Conservation (phyloP, 1,140 invertebrate species). For the Gonioctena quinquepunctata region DNA sequence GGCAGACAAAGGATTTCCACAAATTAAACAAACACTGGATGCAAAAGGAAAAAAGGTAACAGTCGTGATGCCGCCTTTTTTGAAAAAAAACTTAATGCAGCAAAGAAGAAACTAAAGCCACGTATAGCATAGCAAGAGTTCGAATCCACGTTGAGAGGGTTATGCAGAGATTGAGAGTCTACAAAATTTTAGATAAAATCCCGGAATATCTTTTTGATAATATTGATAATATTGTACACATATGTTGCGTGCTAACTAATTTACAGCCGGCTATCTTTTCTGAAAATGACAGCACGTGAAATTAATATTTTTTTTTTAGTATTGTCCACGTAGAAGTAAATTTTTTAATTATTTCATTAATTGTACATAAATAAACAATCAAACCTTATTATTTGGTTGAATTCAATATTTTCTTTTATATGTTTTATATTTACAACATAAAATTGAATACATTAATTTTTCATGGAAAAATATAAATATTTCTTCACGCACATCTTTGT, state of each 20-base stretch:
- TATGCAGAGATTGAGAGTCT: slow-evolving; percentile 38
- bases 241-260: slow-evolving; percentile 45
- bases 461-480: not conserved
- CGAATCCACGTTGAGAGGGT: slow-evolving; percentile 50
- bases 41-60: slow-evolving; percentile 25
- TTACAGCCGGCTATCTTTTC: slow-evolving; percentile 30
- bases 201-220: slow-evolving; percentile 13
- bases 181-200: slow-evolving; percentile 31
- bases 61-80: slow-evolving; percentile 48
- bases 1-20: slow-evolving; percentile 33
- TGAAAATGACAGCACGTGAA: slow-evolving; percentile 8
- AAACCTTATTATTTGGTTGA: not conserved
- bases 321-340: not conserved
- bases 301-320: too few species aligned
- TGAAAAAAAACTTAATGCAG: slow-evolving; percentile 34
- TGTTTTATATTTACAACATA: not conserved
- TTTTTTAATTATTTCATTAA: not conserved
- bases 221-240: slow-evolving; percentile 42
- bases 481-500: not conserved
- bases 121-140: slow-evolving; percentile 46
- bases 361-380: not conserved
- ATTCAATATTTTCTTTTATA: not conserved
- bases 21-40: slow-evolving; percentile 8
- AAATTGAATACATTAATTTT: too few species aligned
- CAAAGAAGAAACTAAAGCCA: slow-evolving; percentile 40